Conservation (phyloP, 2,797 vertebrate species). For the Streptopelia turtur region DNA sequence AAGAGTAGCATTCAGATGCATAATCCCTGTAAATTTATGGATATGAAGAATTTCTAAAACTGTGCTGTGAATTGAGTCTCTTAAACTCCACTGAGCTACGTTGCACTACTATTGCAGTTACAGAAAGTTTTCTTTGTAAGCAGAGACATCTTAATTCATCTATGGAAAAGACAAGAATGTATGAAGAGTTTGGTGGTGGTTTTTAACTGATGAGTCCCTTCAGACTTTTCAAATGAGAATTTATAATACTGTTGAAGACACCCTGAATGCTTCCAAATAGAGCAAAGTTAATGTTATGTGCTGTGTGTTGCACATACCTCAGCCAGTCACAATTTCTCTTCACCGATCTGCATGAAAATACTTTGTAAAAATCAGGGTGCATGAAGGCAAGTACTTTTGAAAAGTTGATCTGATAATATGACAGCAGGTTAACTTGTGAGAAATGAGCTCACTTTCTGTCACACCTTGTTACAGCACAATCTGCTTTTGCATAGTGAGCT, state of each 20-base stretch:
- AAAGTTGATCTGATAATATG: neutral
- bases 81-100: neutral
- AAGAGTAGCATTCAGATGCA: neutral
- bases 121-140: neutral
- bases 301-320: neutral
- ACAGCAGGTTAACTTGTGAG: neutral
- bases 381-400: neutral
- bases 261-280: neutral
- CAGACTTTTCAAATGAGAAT: neutral
- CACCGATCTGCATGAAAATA: neutral
- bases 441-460: neutral
- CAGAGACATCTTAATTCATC: neutral
- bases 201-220: neutral
- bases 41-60: constrained; percentile 1
- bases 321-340: neutral
- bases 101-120: neutral
- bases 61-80: neutral
- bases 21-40: neutral
- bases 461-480: neutral
- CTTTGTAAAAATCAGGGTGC: neutral
- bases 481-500: neutral
- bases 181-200: neutral
- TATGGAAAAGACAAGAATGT: neutral
- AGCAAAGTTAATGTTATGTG: neutral
- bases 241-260: neutral